Evolutionary conservation across 2,797 vertebrate genomes (phyloP).

Genomic region (Pitangus sulphuratus): DNA sequence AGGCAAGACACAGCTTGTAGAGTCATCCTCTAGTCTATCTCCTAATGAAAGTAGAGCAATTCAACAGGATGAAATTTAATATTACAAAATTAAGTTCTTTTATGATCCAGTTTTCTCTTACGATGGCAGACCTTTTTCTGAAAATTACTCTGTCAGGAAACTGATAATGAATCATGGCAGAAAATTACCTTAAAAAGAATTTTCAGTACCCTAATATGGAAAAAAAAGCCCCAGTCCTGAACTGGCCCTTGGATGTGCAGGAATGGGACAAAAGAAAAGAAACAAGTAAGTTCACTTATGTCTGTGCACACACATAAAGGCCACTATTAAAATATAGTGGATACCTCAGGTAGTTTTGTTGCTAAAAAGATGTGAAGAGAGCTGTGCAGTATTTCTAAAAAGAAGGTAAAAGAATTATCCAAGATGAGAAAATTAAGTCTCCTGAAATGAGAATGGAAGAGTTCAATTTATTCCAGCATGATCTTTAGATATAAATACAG

Average conservation of each 20-base stretch:
- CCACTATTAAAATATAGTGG: not conserved
- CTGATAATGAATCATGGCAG: not conserved
- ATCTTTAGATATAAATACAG: not conserved
- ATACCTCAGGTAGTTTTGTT: not conserved
- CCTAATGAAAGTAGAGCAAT: not conserved
- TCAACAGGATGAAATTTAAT: not conserved
- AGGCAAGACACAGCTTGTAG: not conserved
- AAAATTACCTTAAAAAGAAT: not conserved
- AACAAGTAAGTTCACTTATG: not conserved
- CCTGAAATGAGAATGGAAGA: not conserved
- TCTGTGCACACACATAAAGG: not conserved
- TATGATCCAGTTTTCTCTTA: not conserved
- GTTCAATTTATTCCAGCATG: not conserved
- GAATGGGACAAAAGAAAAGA: not conserved
- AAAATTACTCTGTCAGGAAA: not conserved
- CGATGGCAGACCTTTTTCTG: not conserved
- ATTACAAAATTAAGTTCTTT: not conserved
- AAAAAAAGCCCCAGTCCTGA: not conserved
- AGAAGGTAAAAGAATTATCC: not conserved
- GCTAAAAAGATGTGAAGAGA: not conserved
- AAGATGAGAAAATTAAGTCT: not conserved
- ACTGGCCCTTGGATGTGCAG: not conserved
- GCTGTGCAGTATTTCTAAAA: not conserved
- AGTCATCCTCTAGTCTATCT: not conserved
- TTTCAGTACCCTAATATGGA: not conserved